Evolutionary conservation across 1,140 invertebrate genomes (phyloP).

Genomic region (Lineus longissimus): DNA sequence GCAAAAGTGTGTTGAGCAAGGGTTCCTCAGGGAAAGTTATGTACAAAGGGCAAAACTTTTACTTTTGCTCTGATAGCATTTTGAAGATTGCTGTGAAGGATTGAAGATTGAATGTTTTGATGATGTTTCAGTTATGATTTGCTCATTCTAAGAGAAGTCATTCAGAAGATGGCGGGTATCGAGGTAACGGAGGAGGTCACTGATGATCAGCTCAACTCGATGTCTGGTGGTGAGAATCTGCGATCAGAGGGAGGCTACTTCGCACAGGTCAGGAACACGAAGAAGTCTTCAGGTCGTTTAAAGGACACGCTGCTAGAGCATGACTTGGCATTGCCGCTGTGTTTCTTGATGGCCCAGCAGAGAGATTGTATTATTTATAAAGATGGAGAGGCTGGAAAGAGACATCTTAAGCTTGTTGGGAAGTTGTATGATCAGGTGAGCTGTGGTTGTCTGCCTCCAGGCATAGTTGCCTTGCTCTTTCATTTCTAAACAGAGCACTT

Average conservation of each 20-base stretch:
- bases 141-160: slow-evolving; percentile 93
- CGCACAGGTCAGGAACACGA: slow-evolving; percentile 92
- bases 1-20: too few relatives aligned
- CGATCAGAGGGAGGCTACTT: slow-evolving; percentile 95
- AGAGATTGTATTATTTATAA: slow-evolving; percentile 82
- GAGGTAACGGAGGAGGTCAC: slow-evolving; percentile 96
- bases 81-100: too few relatives aligned
- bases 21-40: too few relatives aligned
- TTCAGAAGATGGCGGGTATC: slow-evolving; percentile 99
- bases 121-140: slow-evolving; percentile 76
- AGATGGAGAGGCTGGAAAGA: slow-evolving; percentile 30
- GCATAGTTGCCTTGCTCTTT: too few relatives aligned
- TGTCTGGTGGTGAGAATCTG: slow-evolving; percentile 92
- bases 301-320: slow-evolving; percentile 92
- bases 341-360: slow-evolving; percentile 94
- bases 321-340: slow-evolving; percentile 87
- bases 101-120: background rate
- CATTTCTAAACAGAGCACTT: too few relatives aligned
- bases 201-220: slow-evolving; percentile 88
- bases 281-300: slow-evolving; percentile 90
- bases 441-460: too few relatives aligned
- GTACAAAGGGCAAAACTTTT: too few relatives aligned
- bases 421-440: slow-evolving; percentile 60
- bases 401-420: slow-evolving; percentile 78
- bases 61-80: too few relatives aligned